Base-by-base conservation (phyloP, 2,797 vertebrate species). In the Crenuchus spilurus region DNA sequence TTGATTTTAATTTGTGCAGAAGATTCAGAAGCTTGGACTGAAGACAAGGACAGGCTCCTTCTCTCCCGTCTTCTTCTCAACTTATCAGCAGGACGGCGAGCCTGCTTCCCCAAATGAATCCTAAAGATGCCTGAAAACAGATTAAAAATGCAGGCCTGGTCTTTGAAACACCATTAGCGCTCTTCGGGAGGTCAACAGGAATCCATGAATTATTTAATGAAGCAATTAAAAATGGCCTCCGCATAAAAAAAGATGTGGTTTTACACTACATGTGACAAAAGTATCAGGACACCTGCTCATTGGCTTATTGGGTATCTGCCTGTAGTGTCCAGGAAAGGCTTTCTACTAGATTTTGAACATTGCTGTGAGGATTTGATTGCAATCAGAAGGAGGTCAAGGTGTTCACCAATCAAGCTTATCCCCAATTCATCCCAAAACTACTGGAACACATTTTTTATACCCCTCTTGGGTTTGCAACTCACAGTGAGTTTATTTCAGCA, bases 81-180 rank as follows among this genome's bases (percentile, higher is more conserved):
- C 54, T 57, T 31, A 63, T 77, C 60, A 41, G 14, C 20, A 61
- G 51, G 51, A 28, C 57, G 58, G 33, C 35, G 61, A 8, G 22
- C 65, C 33, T 55, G 61, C 61, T 52, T 65, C 61, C 28, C 39
- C 54, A 18, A 26, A 75, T 65, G 54, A 65, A 37, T 57, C 57
- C 28, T 69, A 42, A 72, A 52, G 28, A 33, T 60, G 39, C 24
- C 33, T 46, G 58, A 30, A 64, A 44, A 68, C 65, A 22, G 39
- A 71, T 54, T 75, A 46, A 72, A 67, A 69, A 65, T 60, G 61
- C 28, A 16, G 49, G 8, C 20, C 4, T 67, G 64, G 37, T 37
- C 70, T 82, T 76, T 71, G 55, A 72, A 71, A 79, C 54, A 72
- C 75, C 24, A 74, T 74, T 58, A 68, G 18, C 39, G 13, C 9